Evolutionary conservation across 2,888 invertebrate genomes (phyloP).

Genomic region (Copidosoma aretas): DNA sequence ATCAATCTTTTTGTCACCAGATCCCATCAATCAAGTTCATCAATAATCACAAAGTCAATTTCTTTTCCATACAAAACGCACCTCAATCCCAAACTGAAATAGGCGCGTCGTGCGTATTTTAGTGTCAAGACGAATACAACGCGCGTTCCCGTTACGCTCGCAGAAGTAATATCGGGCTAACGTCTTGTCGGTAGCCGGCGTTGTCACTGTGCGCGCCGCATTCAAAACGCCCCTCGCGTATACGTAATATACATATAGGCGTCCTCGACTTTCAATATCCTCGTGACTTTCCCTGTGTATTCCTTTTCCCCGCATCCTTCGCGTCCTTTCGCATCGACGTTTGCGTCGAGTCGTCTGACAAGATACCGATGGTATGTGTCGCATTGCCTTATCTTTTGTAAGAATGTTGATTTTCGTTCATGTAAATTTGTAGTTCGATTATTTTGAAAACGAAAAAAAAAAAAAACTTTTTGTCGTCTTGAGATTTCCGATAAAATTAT

Average conservation of each 20-base stretch:
- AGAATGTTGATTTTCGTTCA: no score
- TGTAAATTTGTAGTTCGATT: no score
- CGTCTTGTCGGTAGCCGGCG: constrained; percentile 12
- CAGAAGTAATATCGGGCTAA: constrained; percentile 28
- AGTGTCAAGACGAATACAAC: not conserved
- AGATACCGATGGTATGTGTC: not conserved
- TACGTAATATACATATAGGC: not conserved
- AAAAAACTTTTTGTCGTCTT: no score
- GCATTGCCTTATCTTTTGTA: not conserved
- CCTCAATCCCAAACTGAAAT: no score
- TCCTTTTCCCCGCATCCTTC: not conserved
- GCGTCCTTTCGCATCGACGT: not conserved
- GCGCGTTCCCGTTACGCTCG: not conserved
- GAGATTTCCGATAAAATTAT: no score
- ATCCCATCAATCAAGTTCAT: no score
- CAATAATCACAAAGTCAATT: no score
- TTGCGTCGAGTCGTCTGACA: not conserved
- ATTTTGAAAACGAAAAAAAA: no score
- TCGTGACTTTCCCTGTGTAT: not conserved
- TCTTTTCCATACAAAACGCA: no score
- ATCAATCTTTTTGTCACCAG: no score
- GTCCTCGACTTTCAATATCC: constrained; percentile 25
- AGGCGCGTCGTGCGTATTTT: not conserved
- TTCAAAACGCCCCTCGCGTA: constrained; percentile 10
- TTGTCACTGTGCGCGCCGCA: not conserved